Evolutionary conservation across 2,888 invertebrate genomes (phyloP).

Genomic region (Frankliniella fusca): DNA sequence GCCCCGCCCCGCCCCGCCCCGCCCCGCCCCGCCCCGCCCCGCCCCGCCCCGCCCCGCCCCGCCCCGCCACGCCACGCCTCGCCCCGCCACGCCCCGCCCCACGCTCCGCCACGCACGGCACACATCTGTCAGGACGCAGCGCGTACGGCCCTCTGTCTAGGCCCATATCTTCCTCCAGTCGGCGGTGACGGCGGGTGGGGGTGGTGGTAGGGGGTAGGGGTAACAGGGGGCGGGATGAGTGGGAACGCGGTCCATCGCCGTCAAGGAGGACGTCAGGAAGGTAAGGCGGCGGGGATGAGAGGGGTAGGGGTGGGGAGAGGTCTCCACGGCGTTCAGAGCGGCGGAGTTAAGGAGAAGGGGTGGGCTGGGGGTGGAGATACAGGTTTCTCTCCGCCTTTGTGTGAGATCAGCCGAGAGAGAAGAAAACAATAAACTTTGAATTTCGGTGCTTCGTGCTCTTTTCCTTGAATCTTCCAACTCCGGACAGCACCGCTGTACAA

Average conservation of each 20-base stretch:
- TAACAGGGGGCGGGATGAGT: not conserved
- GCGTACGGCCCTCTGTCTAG: not conserved
- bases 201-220: not conserved
- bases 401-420: no score
- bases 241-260: not conserved
- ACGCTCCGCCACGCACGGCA: not conserved
- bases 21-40: not conserved
- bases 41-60: not conserved
- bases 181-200: not conserved
- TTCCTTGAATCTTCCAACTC: no score
- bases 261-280: not conserved
- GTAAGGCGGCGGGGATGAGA: not conserved
- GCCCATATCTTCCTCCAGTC: no score
- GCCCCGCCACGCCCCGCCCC: not conserved
- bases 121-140: slow-evolving; percentile 5
- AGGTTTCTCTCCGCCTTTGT: no score
- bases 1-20: not conserved
- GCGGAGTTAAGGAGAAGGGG: not conserved
- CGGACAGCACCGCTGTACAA: no score
- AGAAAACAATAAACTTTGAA: not conserved
- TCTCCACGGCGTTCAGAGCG: not conserved
- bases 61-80: not conserved
- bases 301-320: not conserved
- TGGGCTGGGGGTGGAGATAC: not conserved
- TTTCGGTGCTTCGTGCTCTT: not conserved